A percentile compares a stretch with the other conserved stretches of the same genome.
Evolutionary conservation across 2,888 invertebrate species (phyloP).

Genomic region (Sarcophaga caerulescens): DNA sequence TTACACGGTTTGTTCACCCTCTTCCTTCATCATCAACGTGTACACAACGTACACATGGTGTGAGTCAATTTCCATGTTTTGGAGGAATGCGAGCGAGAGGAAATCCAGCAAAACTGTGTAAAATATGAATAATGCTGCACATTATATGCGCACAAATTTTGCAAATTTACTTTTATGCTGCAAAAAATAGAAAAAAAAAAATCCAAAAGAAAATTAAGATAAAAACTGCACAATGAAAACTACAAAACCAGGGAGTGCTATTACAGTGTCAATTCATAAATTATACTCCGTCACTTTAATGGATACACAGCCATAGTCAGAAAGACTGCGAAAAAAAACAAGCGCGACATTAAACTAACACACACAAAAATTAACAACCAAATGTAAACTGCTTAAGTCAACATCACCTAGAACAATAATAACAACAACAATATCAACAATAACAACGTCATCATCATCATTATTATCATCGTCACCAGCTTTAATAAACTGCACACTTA

Average conservation of each 20-base stretch:
- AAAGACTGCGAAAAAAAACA: background rate
- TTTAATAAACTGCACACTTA: background rate
- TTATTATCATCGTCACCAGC: background rate
- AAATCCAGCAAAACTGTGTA: background rate
- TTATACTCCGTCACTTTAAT: slow-evolving; percentile 45
- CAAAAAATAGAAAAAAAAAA: no score
- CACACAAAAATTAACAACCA: slow-evolving; percentile 42
- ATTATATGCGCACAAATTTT: slow-evolving; percentile 60
- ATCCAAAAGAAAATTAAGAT: slow-evolving; percentile 43
- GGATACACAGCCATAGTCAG: slow-evolving; percentile 5
- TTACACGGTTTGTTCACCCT: no score
- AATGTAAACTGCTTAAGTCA: slow-evolving; percentile 63
- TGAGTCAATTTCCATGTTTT: slow-evolving; percentile 33
- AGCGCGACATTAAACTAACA: slow-evolving; percentile 21
- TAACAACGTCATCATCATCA: slow-evolving; percentile 2
- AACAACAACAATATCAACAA: slow-evolving; percentile 13
- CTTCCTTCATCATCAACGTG: background rate
- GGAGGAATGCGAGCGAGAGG: no score
- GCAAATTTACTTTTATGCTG: slow-evolving; percentile 58
- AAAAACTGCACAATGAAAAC: slow-evolving; percentile 33
- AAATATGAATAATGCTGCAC: slow-evolving; percentile 37
- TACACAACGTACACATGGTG: background rate
- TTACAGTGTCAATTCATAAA: slow-evolving; percentile 58
- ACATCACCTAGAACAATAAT: slow-evolving; percentile 41
- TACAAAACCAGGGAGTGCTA: slow-evolving; percentile 54